Percentiles rank a stretch among this genome's conserved stretches.
Evolutionary conservation across 2,797 vertebrate species (phyloP).

Genomic region (Gymnoscopelus microlampas): DNA sequence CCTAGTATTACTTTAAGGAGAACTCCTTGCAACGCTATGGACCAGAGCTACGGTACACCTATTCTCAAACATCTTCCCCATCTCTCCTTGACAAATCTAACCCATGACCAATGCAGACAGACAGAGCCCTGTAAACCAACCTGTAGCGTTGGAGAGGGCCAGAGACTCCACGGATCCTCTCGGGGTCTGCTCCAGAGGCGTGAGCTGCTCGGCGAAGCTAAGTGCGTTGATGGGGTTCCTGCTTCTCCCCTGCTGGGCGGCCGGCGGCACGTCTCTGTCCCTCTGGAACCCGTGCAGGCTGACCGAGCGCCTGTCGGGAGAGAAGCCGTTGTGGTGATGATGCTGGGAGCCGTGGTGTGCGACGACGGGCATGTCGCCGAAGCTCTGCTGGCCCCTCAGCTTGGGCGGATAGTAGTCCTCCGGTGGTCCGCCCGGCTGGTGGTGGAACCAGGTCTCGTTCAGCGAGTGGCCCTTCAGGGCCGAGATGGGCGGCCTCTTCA

Average conservation of each 20-base stretch:
- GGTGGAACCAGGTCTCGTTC: constrained; percentile 91
- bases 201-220: constrained; percentile 91
- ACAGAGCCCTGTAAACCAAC: constrained; percentile 66
- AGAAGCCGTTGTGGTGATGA: constrained; percentile 84
- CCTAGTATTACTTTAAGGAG: too few relatives aligned
- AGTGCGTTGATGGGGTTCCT: constrained; percentile 94
- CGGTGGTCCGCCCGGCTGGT: constrained; percentile 69
- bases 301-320: constrained; percentile 87
- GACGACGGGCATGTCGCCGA: constrained; percentile 83
- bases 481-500: constrained; percentile 86
- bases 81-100: background rate
- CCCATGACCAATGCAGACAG: background rate
- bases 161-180: constrained; percentile 96
- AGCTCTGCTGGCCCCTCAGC: constrained; percentile 91
- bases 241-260: constrained; percentile 85
- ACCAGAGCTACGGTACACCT: too few relatives aligned
- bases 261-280: constrained; percentile 83
- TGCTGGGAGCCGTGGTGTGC: constrained; percentile 47
- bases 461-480: constrained; percentile 89
- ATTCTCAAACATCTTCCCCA: too few relatives aligned
- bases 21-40: too few relatives aligned
- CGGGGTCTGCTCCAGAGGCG: constrained; percentile 91
- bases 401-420: constrained; percentile 90
- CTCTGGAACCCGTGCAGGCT: constrained; percentile 92
- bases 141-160: constrained; percentile 91